phyloP scores from a whole-genome alignment of 2,888 invertebrate species.

The Dicyrtomina minuta region DNA sequence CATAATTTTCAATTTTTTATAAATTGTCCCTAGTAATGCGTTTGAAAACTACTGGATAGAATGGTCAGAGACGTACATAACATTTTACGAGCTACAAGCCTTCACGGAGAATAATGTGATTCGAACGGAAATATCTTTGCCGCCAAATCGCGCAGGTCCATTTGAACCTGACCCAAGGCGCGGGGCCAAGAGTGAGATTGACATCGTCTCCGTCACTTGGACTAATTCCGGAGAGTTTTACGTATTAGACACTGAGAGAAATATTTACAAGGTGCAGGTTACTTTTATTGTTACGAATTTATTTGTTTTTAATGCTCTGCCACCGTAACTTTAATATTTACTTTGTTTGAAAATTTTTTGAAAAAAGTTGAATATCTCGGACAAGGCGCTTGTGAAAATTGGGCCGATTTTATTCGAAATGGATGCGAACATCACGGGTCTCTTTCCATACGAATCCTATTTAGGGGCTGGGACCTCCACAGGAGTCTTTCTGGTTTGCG shows the following conservation, averaged over 20 bases:
- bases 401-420: conserved; percentile 16
- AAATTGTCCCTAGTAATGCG: conserved; percentile 30
- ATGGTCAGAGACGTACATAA: conserved; percentile 42
- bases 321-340: neutral
- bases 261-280: conserved; percentile 42
- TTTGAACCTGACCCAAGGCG: conserved; percentile 35
- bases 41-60: conserved; percentile 44
- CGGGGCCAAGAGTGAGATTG: conserved; percentile 32
- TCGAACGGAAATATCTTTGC: conserved; percentile 42
- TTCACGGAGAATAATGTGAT: conserved; percentile 43
- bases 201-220: conserved; percentile 43
- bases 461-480: conserved; percentile 19
- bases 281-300: too few relatives aligned
- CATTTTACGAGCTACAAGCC: conserved; percentile 45
- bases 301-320: neutral
- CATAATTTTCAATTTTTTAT: neutral
- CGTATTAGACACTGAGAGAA: conserved; percentile 35
- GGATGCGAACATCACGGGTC: neutral
- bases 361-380: conserved; percentile 19
- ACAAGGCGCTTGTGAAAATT: conserved; percentile 16
- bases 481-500: conserved; percentile 21
- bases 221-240: conserved; percentile 40
- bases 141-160: conserved; percentile 20
- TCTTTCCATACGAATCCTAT: conserved; percentile 24
- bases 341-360: neutral